A percentile compares a stretch with the other conserved stretches of the same genome.
Evolutionary conservation across 2,113 vertebrate genomes (phyloP).

Genomic region (Emydocephalus ijimae): DNA sequence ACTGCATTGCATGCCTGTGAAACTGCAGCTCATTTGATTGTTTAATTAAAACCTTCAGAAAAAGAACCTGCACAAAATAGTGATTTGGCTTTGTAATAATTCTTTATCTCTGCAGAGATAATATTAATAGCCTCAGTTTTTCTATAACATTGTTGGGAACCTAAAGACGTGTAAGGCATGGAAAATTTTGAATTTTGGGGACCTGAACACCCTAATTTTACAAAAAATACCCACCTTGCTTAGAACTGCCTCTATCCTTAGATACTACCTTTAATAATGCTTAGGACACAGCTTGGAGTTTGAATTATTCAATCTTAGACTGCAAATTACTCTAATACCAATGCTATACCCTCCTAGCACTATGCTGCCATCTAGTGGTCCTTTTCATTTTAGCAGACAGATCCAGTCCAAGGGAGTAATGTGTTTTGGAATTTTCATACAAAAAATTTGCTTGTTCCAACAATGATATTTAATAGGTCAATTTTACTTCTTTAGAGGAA

Average conservation of each 20-base stretch:
- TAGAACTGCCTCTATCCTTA: not conserved
- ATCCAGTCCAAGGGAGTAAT: not conserved
- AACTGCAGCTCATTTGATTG: slow-evolving; percentile 1
- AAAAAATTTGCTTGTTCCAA: not conserved
- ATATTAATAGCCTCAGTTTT: not conserved
- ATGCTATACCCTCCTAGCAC: not conserved
- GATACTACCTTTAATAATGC: not conserved
- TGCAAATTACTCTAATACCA: not conserved
- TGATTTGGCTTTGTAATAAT: slow-evolving; percentile 4
- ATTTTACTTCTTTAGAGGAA: not conserved
- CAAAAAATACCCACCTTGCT: not conserved
- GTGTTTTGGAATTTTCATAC: not conserved
- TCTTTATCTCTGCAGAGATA: not conserved
- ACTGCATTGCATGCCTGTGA: not conserved
- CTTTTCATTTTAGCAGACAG: not conserved
- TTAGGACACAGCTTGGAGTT: not conserved
- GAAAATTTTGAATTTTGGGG: not conserved
- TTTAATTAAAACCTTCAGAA: slow-evolving; percentile 27
- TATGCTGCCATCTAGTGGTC: not conserved
- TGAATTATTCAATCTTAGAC: not conserved
- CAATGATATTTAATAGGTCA: not conserved
- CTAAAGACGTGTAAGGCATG: not conserved
- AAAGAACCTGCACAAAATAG: slow-evolving; percentile 1
- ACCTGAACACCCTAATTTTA: not conserved
- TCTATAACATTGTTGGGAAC: not conserved